Evolutionary conservation across 1,140 invertebrate genomes (phyloP).

Genomic region (Drosophila pallidifrons): DNA sequence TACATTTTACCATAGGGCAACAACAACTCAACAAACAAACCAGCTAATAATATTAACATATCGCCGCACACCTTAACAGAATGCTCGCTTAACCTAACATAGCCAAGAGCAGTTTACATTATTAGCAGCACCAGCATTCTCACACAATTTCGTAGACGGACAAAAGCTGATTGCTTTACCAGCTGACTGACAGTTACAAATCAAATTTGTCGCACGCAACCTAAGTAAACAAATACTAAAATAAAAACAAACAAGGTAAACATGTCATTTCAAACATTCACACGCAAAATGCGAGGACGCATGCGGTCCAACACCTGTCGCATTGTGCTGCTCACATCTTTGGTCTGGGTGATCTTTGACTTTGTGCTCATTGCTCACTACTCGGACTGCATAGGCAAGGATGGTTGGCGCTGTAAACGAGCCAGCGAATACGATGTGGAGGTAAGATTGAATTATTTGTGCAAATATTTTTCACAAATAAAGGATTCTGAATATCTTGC

Average conservation of each 20-base stretch:
- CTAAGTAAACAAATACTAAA: constrained; percentile 12
- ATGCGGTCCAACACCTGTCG: constrained; percentile 97
- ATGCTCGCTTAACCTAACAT: constrained; percentile 37
- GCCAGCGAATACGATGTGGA: constrained; percentile 86
- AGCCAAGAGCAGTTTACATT: constrained; percentile 22
- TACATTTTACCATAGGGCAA: constrained; percentile 42
- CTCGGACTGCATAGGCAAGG: constrained; percentile 93
- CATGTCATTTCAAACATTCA: constrained; percentile 78
- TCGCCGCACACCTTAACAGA: constrained; percentile 41
- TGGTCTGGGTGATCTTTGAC: constrained; percentile 98
- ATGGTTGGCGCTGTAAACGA: constrained; percentile 88
- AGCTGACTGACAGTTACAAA: constrained; percentile 42
- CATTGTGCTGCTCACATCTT: constrained; percentile 96
- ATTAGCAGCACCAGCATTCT: background rate
- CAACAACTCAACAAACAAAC: constrained; percentile 25
- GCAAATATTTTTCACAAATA: background rate
- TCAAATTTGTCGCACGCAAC: constrained; percentile 39
- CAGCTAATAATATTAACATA: constrained; percentile 47
- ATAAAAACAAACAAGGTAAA: constrained; percentile 24
- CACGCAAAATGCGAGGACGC: constrained; percentile 93
- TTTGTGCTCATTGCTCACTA: constrained; percentile 96
- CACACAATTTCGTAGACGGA: constrained; percentile 8
- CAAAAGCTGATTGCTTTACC: constrained; percentile 43
- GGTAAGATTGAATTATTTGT: constrained; percentile 69
- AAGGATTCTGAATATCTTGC: background rate